phyloP scores from a whole-genome alignment of 2,888 invertebrate species.

The Drosophila seclusa region DNA sequence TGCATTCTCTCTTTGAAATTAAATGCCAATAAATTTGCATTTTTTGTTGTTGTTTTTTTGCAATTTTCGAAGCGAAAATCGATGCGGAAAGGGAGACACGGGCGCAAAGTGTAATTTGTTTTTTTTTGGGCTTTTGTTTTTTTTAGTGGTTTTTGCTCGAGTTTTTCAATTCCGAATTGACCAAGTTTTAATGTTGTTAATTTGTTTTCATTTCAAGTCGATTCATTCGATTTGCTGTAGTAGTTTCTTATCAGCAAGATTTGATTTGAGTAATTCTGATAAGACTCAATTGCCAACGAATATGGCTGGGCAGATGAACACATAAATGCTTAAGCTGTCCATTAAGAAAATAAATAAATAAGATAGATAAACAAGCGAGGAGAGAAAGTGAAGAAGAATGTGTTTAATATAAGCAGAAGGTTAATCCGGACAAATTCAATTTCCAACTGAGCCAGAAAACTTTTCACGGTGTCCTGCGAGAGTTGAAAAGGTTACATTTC shows the following conservation, averaged over 20 bases:
- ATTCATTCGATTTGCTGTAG: conserved; percentile 21
- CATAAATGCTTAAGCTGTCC: neutral
- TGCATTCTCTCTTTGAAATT: conserved; percentile 61
- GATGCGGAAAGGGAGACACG: neutral
- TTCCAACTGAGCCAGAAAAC: conserved; percentile 23
- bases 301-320: neutral
- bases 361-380: neutral
- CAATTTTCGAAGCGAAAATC: conserved; percentile 52
- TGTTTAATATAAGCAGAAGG: neutral
- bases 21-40: conserved; percentile 80
- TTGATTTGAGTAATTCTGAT: neutral
- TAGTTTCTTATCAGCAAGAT: neutral
- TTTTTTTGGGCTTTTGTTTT: conserved; percentile 25
- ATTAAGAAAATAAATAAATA: neutral
- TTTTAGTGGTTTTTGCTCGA: conserved; percentile 21
- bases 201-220: conserved; percentile 64
- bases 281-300: neutral
- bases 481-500: conserved; percentile 40
- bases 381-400: neutral
- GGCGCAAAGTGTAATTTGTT: conserved; percentile 66
- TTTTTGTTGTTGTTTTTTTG: conserved; percentile 49
- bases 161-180: conserved; percentile 72
- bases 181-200: conserved; percentile 76
- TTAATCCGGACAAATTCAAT: conserved; percentile 35
- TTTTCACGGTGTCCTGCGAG: conserved; percentile 8